Evolutionary conservation across 1,140 invertebrate species (phyloP), one percentile per base, ranked within the genome.

Genomic region (Cydia strobilella): DNA sequence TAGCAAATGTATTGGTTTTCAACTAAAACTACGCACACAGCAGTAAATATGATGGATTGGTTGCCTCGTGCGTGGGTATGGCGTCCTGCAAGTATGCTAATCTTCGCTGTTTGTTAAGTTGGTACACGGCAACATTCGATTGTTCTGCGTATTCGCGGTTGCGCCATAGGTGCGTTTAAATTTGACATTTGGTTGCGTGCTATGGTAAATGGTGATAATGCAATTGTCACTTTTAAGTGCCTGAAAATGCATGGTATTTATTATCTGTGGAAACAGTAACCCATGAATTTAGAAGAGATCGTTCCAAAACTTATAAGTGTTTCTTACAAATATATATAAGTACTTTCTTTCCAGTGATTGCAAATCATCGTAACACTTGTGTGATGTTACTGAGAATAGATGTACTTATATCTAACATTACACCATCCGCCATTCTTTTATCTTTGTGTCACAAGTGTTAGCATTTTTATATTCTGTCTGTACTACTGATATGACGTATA

Each of bases 71-170:
- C 88, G 89, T 89, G 86, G 89, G 89, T 84, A 82, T 80, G 82
- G 80, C 77, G 82, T 85, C 82, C 80, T 82, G 81, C 86, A 79
- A 83, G 88, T 89, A 91, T 91, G 89, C 87, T 87, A 91, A 91
- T 89, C 76, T 80, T 78, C 80, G 76, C 74, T 77, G 72, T 23
- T 82, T 80, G 81, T 80, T 83, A 84, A 83, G 84, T 81, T 82
- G 81, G 81, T 81, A 84, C 81, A 76, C 79, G 80, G 74, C 72
- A 77, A 82, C 84, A 80, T 85, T 82, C 82, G 82, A 87, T 88
- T 88, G 86, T 87, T 82, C 76, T 78, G 83, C 81, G 77, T 81
- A 80, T 65, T 48, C 54, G 42, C 71, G 71, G 71, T 72, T 72
- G 71, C 71, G 45, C 39, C 71, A 72, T 72, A 72, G 27, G 65